Base-by-base conservation (phyloP, 2,113 vertebrate species). In the Collichthys lucidus region DNA sequence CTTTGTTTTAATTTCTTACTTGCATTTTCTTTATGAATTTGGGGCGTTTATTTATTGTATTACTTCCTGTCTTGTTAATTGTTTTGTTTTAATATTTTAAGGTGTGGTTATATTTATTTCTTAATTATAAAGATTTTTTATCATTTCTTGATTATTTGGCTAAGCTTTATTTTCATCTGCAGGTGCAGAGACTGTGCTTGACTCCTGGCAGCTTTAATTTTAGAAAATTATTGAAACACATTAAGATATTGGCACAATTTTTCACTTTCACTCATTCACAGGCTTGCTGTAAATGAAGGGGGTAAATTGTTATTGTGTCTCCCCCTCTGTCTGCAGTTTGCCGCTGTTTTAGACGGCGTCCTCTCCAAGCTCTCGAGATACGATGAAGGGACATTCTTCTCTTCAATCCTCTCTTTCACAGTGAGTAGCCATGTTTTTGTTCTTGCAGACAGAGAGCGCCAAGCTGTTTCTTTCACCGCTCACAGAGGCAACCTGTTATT, bases 351-450 rank as follows among this genome's bases (percentile, higher is more conserved):
- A 79, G 97, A 99, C 83, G 90, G 96, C 14, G 96, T 98, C 60
- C 93, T 99, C 77, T 97, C 97, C 86, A 99, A 98, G 85, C 93
- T 99, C 69, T 98, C 98, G 4, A 94, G 98, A 92, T 99, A 99
- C 1, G 98, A 99, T 72, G 97, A 99, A 95, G 98, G 98, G 76
- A 98, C 97, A 8, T 97, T 99, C 93, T 98, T 99, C 88, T 99
- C 98, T 19, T 99, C 98, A 12, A 94, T 99, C 83, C 96, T 99
- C 85, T 98, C 97, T 55, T 98, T 99, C 94, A 99, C 98, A 85
- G 98, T 99, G 93, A 98, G 98, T 97, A 88, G 92, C 75, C 59
- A 71, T 80, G 56, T 60, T 69, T 80, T 77, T 85, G n/a, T 78
- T 77, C 44, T 22, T 57, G 24, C 35, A 73, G 74, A 83, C 40